Percentiles rank a stretch among this genome's conserved stretches.
phyloP scores from a whole-genome alignment of 2,113 vertebrate species.

The Nymphicus hollandicus region DNA sequence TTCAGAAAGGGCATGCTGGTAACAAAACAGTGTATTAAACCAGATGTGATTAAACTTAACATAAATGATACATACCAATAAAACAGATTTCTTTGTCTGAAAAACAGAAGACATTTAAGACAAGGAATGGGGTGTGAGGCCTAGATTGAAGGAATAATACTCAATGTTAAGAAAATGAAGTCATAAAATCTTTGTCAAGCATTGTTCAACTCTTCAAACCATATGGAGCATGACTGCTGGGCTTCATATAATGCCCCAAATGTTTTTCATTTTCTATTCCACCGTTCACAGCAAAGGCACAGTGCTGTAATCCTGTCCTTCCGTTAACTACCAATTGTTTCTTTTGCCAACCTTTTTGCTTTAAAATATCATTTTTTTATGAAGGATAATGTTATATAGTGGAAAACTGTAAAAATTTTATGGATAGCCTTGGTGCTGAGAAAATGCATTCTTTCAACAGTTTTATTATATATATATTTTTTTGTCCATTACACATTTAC shows the following conservation, averaged over 20 bases:
- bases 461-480: conserved; percentile 67
- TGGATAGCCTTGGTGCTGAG: conserved; percentile 64
- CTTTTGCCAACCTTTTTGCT: conserved; percentile 70
- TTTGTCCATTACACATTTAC: conserved; percentile 67
- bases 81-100: conserved; percentile 39
- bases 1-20: background rate
- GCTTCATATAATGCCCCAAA: conserved; percentile 57
- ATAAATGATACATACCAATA: background rate
- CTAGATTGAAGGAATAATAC: conserved; percentile 53
- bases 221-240: conserved; percentile 57
- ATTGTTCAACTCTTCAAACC: conserved; percentile 61
- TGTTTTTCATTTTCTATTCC: conserved; percentile 63
- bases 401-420: conserved; percentile 72
- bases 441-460: conserved; percentile 71
- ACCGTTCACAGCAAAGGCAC: conserved; percentile 24
- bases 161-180: conserved; percentile 66
- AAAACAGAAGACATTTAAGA: conserved; percentile 24
- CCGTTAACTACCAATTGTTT: conserved; percentile 66
- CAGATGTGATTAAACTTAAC: conserved; percentile 16
- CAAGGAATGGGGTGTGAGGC: conserved; percentile 4
- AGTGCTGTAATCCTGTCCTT: conserved; percentile 41
- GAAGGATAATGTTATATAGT: conserved; percentile 72
- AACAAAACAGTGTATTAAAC: background rate
- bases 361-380: conserved; percentile 76
- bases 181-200: conserved; percentile 63